A percentile compares a stretch with the other conserved stretches of the same genome.
These are phyloP conservation scores for Aurelia aurita DNA, from an alignment of 30 jellyfish, hydroid and myxozoan genomes.

Conservation along the genomic window DNA sequence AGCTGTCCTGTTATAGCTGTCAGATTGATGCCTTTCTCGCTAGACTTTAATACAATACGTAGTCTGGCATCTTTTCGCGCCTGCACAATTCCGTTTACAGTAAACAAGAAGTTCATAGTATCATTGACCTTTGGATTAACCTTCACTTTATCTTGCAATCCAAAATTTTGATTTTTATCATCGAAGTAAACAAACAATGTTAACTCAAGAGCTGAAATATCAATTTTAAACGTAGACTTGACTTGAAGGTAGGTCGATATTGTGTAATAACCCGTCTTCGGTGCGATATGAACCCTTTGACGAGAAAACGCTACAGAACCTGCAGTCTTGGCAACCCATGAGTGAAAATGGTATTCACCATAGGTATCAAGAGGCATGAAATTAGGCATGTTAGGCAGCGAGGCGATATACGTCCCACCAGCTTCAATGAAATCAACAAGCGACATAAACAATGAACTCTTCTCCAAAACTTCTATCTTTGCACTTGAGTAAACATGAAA, in stretches of 20 bases:
- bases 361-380: background rate
- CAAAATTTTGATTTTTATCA: conserved; percentile 40
- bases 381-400: background rate
- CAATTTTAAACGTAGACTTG: background rate
- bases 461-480: background rate
- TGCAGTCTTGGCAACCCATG: conserved; percentile 43
- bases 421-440: conserved; percentile 63
- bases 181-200: conserved; percentile 34
- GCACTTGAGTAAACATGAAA: conserved; percentile 4
- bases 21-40: background rate
- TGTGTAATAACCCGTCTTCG: conserved; percentile 21
- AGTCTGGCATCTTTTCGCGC: conserved; percentile 12
- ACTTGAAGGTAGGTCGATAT: conserved; percentile 41
- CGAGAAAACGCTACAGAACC: conserved; percentile 1
- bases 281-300: background rate
- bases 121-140: conserved; percentile 14
- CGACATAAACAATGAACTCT: conserved; percentile 50
- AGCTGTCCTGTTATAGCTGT: conserved; percentile 22
- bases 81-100: conserved; percentile 48
- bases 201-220: background rate
- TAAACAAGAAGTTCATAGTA: conserved; percentile 6
- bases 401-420: conserved; percentile 45
- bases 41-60: conserved; percentile 14
- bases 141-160: conserved; percentile 40
- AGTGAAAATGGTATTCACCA: background rate